A percentile compares a stretch with the other conserved stretches of the same genome.
These are phyloP conservation scores for Drosophila leontia DNA, from an alignment of 1,140 invertebrate species.

Conservation along the genomic window DNA sequence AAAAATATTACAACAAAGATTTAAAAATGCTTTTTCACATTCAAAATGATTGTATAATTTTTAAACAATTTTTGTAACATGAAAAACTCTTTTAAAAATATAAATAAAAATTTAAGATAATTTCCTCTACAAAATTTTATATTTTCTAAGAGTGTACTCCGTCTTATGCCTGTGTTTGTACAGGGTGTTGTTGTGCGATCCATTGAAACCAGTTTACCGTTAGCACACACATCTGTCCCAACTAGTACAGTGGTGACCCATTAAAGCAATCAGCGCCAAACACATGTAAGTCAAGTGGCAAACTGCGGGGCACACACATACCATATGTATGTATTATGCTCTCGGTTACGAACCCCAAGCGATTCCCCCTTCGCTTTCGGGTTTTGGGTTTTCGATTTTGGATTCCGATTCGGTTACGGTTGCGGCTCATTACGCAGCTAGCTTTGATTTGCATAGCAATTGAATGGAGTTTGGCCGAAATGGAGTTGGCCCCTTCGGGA, in stretches of 20 bases:
- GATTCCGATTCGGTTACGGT: conserved; percentile 27
- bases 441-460: conserved; percentile 78
- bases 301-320: conserved; percentile 23
- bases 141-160: not conserved
- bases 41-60: not conserved
- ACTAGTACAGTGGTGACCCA: conserved; percentile 58
- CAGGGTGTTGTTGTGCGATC: conserved; percentile 28
- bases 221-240: conserved; percentile 42
- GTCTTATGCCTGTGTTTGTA: not conserved
- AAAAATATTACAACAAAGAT: not conserved
- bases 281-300: conserved; percentile 76
- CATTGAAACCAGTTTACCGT: conserved; percentile 47
- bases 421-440: conserved; percentile 72
- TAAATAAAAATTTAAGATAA: not conserved
- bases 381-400: not conserved
- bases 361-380: conserved; percentile 34
- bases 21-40: too few species aligned
- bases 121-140: not conserved
- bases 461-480: conserved; percentile 48
- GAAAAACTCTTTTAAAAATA: not conserved
- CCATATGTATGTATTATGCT: conserved; percentile 38
- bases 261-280: conserved; percentile 56
- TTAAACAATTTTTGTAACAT: too few species aligned
- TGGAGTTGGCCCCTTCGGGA: conserved; percentile 44
- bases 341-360: not conserved